Percentiles rank a stretch among this genome's conserved stretches.
phyloP scores from a whole-genome alignment of 2,113 vertebrate genomes.

The Neogobius melanostomus region DNA sequence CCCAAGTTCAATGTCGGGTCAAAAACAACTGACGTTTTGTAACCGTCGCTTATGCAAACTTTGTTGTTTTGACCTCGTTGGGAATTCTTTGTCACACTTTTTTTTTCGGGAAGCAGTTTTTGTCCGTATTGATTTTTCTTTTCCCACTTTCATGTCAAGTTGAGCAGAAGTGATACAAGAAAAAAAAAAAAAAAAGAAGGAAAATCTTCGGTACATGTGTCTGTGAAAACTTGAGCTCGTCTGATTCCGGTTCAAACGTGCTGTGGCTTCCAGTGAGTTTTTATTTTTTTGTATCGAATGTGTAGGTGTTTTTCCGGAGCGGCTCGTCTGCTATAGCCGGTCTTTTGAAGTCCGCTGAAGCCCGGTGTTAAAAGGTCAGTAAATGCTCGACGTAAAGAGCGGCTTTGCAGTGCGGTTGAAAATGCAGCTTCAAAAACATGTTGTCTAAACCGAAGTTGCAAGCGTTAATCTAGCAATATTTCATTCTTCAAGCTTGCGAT shows the following conservation, averaged over 20 bases:
- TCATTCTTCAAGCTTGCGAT: too few relatives aligned
- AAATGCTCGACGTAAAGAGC: neutral
- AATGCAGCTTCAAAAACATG: too few relatives aligned
- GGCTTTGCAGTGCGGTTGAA: neutral
- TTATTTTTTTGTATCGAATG: neutral
- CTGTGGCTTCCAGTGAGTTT: neutral
- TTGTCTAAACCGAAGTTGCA: too few relatives aligned
- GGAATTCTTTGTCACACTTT: neutral
- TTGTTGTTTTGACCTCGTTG: neutral
- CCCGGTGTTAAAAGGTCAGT: neutral
- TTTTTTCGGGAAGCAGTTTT: neutral
- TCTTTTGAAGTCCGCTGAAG: neutral
- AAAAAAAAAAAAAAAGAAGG: neutral
- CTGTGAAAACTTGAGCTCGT: neutral
- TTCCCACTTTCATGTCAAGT: neutral
- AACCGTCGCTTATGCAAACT: constrained; percentile 48
- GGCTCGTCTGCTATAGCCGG: neutral
- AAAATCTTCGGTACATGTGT: neutral
- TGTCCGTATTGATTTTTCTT: neutral
- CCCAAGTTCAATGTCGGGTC: constrained; percentile 34
- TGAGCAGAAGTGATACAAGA: neutral
- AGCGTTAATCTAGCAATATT: too few relatives aligned
- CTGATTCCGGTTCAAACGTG: neutral
- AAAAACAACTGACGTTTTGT: constrained; percentile 51
- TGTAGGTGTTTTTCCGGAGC: neutral